Evolutionary conservation across 2,113 vertebrate genomes (phyloP).

Genomic region (Phaethornis superciliosus): DNA sequence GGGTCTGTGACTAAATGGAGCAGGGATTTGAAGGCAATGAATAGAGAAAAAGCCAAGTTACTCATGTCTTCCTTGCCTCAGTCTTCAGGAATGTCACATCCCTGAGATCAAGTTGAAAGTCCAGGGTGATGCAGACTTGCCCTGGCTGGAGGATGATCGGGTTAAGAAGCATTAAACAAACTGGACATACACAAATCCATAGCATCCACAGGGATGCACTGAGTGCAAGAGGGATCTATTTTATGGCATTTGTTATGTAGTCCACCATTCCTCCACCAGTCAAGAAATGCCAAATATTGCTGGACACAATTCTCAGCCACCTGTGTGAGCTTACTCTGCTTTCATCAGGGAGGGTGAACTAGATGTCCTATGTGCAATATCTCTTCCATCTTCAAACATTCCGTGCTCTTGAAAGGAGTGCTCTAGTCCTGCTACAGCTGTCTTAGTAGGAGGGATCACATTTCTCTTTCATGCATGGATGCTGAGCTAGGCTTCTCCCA

Average conservation of each 20-base stretch:
- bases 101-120: not conserved
- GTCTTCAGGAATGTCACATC: not conserved
- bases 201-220: not conserved
- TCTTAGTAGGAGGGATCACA: not conserved
- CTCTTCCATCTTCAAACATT: not conserved
- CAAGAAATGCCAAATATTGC: not conserved
- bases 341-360: not conserved
- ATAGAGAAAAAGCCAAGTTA: not conserved
- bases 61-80: not conserved
- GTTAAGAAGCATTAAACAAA: not conserved
- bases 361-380: not conserved
- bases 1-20: not conserved
- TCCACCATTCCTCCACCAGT: not conserved
- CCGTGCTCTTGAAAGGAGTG: not conserved
- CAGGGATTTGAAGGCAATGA: not conserved
- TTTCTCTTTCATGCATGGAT: not conserved
- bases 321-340: not conserved
- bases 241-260: not conserved
- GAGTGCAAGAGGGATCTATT: not conserved
- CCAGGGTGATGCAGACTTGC: accelerated
- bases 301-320: not conserved
- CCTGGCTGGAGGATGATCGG: not conserved
- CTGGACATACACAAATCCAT: not conserved
- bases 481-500: not conserved
- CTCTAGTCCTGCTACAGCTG: not conserved